Evolutionary conservation across 2,113 vertebrate species (phyloP).

Genomic region (Myotis brandtii): DNA sequence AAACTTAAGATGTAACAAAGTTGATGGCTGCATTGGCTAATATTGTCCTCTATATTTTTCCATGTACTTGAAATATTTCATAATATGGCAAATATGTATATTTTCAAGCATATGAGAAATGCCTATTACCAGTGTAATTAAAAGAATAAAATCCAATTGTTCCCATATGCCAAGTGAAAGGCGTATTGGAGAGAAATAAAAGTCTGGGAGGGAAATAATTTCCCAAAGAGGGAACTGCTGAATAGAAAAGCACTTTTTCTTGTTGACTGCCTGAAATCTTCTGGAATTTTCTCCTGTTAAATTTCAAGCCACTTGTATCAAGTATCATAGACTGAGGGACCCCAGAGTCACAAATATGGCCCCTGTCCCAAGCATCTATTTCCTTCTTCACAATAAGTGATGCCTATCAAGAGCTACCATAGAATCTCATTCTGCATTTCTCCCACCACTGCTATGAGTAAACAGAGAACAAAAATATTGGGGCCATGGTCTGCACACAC

Average conservation of each 20-base stretch:
- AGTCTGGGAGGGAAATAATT: background rate
- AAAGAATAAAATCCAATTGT: background rate
- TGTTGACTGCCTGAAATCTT: background rate
- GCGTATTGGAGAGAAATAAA: background rate
- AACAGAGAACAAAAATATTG: background rate
- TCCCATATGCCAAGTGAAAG: background rate
- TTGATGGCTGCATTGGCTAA: background rate
- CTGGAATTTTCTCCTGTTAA: background rate
- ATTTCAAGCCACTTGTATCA: background rate
- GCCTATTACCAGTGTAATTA: background rate
- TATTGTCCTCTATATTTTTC: background rate
- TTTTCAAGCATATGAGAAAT: background rate
- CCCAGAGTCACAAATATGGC: background rate
- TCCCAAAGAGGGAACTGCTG: background rate
- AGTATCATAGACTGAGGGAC: background rate
- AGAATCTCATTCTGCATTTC: background rate
- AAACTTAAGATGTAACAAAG: background rate
- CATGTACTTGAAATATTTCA: background rate
- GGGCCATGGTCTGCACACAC: no score
- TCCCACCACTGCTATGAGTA: rapidly evolving
- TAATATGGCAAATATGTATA: background rate
- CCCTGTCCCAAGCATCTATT: background rate
- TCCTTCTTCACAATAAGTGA: background rate
- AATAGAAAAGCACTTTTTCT: background rate
- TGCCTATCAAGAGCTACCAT: background rate